phyloP scores from a whole-genome alignment of 2,888 invertebrate species.

The Pristionchus arcanus region DNA sequence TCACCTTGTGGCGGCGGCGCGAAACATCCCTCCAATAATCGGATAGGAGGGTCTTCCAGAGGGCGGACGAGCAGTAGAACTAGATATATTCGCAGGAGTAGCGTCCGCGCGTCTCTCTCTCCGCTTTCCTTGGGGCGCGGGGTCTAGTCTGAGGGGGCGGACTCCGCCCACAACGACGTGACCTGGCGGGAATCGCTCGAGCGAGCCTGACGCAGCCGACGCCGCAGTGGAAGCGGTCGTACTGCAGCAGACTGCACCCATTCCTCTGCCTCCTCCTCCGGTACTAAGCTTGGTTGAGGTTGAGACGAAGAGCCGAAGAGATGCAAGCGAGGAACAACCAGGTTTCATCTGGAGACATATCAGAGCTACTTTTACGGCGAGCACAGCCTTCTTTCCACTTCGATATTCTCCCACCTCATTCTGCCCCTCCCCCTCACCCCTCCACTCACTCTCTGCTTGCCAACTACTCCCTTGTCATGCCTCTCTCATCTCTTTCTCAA shows the following conservation, averaged over 20 bases:
- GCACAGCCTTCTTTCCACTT: neutral
- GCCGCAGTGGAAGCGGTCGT: neutral
- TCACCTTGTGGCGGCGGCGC: too few relatives aligned
- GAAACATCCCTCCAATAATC: too few relatives aligned
- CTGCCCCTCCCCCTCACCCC: neutral
- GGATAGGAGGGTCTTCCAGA: too few relatives aligned
- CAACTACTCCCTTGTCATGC: neutral
- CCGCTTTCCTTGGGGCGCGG: conserved; percentile 23
- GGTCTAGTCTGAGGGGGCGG: conserved; percentile 11
- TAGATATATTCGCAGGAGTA: too few relatives aligned
- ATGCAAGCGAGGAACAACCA: neutral
- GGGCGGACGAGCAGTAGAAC: too few relatives aligned
- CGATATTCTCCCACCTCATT: neutral
- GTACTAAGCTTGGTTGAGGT: neutral
- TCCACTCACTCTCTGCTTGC: neutral
- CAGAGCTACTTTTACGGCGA: neutral
- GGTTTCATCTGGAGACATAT: neutral
- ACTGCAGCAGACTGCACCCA: conserved; percentile 44
- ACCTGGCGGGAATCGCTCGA: conserved; percentile 25
- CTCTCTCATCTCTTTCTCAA: neutral
- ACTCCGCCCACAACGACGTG: neutral
- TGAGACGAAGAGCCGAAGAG: neutral
- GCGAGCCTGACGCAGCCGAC: neutral
- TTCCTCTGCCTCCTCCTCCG: neutral
- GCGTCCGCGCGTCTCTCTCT: neutral